Conservation (phyloP, 2,113 vertebrate genomes). For the Maccullochella peelii region DNA sequence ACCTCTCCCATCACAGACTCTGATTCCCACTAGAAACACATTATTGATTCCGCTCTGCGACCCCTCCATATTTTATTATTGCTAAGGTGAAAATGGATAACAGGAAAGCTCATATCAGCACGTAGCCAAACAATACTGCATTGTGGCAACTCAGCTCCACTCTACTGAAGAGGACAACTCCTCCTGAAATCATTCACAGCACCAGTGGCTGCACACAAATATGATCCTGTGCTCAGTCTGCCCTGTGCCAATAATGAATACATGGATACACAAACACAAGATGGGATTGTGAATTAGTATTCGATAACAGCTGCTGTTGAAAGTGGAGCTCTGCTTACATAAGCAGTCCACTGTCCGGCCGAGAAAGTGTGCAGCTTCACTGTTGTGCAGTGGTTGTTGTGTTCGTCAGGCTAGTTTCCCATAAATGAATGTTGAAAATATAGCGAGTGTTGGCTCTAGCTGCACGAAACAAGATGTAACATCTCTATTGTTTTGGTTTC, state of each 20-base stretch:
- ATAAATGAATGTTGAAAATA: constrained; percentile 23
- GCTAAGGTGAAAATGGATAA: constrained; percentile 69
- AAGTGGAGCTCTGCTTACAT: constrained; percentile 59
- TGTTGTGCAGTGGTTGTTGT: constrained; percentile 2
- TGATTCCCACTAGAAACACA: constrained; percentile 61
- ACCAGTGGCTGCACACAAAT: constrained; percentile 57
- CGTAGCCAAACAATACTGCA: constrained; percentile 40
- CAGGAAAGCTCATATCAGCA: constrained; percentile 56
- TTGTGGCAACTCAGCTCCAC: constrained; percentile 55
- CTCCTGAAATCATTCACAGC: constrained; percentile 46
- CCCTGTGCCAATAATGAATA: constrained; percentile 57
- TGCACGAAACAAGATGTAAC: constrained; percentile 6
- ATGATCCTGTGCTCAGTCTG: constrained; percentile 44
- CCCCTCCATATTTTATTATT: constrained; percentile 59
- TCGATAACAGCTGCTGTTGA: constrained; percentile 55
- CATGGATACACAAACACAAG: constrained; percentile 70
- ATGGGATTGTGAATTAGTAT: constrained; percentile 62
- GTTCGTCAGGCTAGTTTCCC: constrained; percentile 2
- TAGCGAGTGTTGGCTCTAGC: not conserved
- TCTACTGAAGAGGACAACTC: constrained; percentile 37
- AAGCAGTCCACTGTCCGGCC: constrained; percentile 47
- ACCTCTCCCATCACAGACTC: constrained; percentile 57
- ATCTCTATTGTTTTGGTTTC: constrained; percentile 27
- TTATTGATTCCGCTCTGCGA: constrained; percentile 65
- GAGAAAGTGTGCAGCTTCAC: constrained; percentile 22